A percentile compares a stretch with the other conserved stretches of the same genome.
Evolutionary conservation across 2,113 vertebrate species (phyloP).

Genomic region (Corvus hawaiiensis): DNA sequence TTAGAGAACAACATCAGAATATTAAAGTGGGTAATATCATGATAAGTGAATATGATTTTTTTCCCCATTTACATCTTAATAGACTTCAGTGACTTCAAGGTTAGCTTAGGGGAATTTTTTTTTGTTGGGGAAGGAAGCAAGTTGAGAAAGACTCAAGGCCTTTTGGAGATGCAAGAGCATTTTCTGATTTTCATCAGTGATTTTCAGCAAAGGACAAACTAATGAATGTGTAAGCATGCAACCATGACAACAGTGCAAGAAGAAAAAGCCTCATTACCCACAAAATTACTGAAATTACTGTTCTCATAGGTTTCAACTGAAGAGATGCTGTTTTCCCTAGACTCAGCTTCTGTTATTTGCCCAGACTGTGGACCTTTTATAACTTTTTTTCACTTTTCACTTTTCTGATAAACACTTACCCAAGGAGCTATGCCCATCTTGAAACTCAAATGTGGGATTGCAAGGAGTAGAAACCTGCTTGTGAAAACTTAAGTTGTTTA

Average conservation of each 20-base stretch:
- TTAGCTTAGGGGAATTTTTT: not conserved
- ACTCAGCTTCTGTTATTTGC: not conserved
- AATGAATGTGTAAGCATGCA: slow-evolving; percentile 50
- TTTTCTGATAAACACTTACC: not conserved
- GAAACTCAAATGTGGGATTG: not conserved
- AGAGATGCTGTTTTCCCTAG: slow-evolving; percentile 1
- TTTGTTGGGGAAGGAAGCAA: not conserved
- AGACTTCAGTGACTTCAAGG: not conserved
- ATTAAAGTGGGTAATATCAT: not conserved
- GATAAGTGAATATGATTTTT: not conserved
- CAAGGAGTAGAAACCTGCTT: not conserved
- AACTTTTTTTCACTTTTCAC: not conserved
- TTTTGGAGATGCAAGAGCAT: not conserved
- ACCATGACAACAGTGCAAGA: slow-evolving; percentile 47
- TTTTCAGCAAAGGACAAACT: slow-evolving; percentile 47
- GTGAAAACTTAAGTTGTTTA: not conserved
- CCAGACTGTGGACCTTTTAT: not conserved
- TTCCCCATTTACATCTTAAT: not conserved
- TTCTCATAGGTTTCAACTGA: slow-evolving; percentile 13
- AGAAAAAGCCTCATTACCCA: slow-evolving; percentile 57
- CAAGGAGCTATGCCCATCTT: not conserved
- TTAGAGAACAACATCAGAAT: not conserved
- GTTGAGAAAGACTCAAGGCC: not conserved
- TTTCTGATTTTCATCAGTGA: slow-evolving; percentile 3
- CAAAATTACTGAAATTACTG: slow-evolving; percentile 53